Conservation (phyloP, 2,113 vertebrate genomes). For the Muscicapa adusta region DNA sequence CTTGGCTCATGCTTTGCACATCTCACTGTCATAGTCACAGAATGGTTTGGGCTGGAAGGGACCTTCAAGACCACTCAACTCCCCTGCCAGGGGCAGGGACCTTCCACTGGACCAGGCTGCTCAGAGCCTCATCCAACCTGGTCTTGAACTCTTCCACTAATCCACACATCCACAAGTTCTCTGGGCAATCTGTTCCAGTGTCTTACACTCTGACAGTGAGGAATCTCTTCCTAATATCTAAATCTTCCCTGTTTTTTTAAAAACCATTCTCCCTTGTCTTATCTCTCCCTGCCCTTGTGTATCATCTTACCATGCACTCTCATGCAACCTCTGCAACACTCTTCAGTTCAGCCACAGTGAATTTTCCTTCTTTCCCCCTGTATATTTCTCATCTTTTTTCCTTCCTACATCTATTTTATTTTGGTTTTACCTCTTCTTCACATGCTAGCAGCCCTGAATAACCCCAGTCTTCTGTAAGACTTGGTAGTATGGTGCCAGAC, state of each 20-base stretch:
- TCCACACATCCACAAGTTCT: neutral
- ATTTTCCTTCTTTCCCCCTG: neutral
- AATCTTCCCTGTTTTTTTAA: neutral
- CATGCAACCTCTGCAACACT: neutral
- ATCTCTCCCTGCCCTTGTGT: neutral
- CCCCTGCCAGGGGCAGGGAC: neutral
- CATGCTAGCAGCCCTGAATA: neutral
- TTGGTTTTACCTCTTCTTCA: neutral
- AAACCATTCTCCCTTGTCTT: neutral
- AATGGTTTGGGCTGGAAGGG: neutral
- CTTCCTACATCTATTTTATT: neutral
- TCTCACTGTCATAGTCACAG: neutral
- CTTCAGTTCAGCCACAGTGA: neutral
- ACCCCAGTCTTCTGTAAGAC: neutral
- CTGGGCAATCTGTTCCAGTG: neutral
- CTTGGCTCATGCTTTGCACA: neutral
- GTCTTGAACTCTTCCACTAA: neutral
- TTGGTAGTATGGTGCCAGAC: neutral
- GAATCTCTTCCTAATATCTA: neutral
- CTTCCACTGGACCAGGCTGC: neutral
- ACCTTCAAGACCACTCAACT: neutral
- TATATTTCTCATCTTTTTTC: neutral
- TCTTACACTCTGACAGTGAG: neutral
- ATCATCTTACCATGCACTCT: neutral
- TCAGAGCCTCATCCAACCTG: neutral